phyloP scores from a whole-genome alignment of 2,113 vertebrate genomes.

The Chrysemys picta region DNA sequence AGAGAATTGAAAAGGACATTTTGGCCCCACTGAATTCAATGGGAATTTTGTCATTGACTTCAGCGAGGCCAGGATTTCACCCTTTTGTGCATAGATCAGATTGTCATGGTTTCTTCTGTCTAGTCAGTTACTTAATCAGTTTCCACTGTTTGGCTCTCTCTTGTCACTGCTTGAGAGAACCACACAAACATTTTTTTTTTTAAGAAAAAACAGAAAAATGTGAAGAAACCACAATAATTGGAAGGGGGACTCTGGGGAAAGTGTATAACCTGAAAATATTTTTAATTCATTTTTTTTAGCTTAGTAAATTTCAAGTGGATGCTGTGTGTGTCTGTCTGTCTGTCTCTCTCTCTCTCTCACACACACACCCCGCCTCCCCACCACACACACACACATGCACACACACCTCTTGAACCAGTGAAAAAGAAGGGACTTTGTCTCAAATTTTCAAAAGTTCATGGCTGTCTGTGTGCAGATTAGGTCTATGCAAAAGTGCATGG shows the following conservation, averaged over 20 bases:
- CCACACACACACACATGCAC: too few relatives aligned
- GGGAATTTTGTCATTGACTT: background rate
- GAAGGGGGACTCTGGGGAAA: background rate
- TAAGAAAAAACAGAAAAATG: background rate
- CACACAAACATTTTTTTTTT: too few relatives aligned
- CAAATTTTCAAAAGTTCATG: background rate
- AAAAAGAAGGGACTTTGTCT: background rate
- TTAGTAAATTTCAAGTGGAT: background rate
- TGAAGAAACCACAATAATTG: background rate
- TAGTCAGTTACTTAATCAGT: background rate
- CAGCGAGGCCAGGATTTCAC: background rate
- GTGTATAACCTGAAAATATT: background rate
- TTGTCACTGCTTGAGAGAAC: too few relatives aligned
- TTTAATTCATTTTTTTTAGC: background rate
- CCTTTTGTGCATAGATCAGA: background rate
- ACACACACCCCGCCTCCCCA: too few relatives aligned
- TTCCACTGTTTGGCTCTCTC: background rate
- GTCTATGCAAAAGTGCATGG: background rate
- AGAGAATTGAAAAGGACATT: background rate
- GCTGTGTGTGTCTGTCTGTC: background rate
- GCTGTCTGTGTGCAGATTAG: background rate
- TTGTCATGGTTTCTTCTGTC: background rate
- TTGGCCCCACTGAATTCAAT: background rate
- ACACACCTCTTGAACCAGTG: background rate
- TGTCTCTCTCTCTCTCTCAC: background rate